Conservation (phyloP, 2,113 vertebrate genomes). For the Nicator chloris region DNA sequence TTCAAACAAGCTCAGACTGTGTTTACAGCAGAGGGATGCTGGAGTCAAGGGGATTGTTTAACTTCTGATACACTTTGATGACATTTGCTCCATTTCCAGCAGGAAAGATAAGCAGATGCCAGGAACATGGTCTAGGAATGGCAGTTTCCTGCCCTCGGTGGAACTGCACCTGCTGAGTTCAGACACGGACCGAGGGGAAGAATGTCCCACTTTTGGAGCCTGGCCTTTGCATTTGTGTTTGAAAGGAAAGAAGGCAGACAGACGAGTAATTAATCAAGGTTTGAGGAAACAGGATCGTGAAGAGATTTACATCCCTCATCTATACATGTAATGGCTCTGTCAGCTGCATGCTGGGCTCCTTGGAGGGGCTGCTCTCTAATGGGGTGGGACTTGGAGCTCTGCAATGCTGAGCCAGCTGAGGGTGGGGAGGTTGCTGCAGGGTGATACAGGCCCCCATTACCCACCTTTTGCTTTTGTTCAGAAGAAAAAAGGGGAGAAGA, state of each 20-base stretch:
- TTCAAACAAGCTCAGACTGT: constrained; percentile 23
- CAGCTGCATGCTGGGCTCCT: background rate
- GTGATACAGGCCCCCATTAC: background rate
- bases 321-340: background rate
- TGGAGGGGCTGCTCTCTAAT: background rate
- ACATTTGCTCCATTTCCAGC: background rate
- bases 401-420: background rate
- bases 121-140: background rate
- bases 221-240: background rate
- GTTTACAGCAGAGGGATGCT: background rate
- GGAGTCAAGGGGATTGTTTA: constrained; percentile 15
- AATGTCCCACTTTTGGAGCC: background rate
- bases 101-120: constrained; percentile 50
- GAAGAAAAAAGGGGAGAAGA: background rate
- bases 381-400: background rate
- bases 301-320: background rate
- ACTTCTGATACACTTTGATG: constrained; percentile 43
- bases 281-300: background rate
- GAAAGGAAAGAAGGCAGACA: constrained; percentile 40
- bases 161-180: constrained; percentile 54
- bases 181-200: background rate
- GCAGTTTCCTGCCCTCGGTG: constrained; percentile 13
- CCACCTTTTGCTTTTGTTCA: background rate
- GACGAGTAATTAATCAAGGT: background rate
- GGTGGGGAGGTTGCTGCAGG: background rate